Conservation (phyloP, 2,113 vertebrate species). For the Silurus asotus region DNA sequence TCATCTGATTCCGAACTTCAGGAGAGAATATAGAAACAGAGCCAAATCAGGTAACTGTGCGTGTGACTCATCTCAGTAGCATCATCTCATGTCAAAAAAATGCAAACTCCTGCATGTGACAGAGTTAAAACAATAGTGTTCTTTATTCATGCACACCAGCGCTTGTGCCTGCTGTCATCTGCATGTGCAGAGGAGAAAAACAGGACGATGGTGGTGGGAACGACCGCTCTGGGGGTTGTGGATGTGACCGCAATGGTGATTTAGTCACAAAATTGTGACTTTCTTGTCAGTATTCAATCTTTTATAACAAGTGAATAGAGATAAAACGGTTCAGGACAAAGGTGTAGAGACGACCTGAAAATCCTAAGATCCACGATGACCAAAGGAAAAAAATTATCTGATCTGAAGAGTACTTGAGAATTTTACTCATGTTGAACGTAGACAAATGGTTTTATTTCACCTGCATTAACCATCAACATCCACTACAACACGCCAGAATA, state of each 20-base stretch:
- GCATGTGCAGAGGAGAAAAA: slow-evolving; percentile 2
- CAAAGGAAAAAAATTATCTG: too few species aligned
- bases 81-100: neutral
- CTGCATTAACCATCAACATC: too few species aligned
- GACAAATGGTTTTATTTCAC: too few species aligned
- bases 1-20: slow-evolving; percentile 9
- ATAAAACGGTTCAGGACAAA: neutral
- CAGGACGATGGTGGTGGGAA: neutral
- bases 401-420: too few species aligned
- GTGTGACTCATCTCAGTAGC: neutral
- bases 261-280: neutral
- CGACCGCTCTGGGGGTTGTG: neutral
- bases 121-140: slow-evolving; percentile 17
- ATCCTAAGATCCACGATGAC: too few species aligned
- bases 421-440: too few species aligned
- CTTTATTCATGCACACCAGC: neutral
- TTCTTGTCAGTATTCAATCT: neutral
- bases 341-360: too few species aligned
- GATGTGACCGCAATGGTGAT: neutral
- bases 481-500: too few species aligned
- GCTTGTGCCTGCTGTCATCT: slow-evolving; percentile 14
- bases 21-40: slow-evolving; percentile 9
- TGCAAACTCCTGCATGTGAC: slow-evolving; percentile 21
- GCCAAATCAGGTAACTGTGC: neutral
- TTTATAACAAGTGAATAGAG: neutral